Percentiles rank a stretch among this genome's conserved stretches.
Evolutionary conservation across 2,888 invertebrate genomes (phyloP).

Genomic region (Drosophila anomelani): DNA sequence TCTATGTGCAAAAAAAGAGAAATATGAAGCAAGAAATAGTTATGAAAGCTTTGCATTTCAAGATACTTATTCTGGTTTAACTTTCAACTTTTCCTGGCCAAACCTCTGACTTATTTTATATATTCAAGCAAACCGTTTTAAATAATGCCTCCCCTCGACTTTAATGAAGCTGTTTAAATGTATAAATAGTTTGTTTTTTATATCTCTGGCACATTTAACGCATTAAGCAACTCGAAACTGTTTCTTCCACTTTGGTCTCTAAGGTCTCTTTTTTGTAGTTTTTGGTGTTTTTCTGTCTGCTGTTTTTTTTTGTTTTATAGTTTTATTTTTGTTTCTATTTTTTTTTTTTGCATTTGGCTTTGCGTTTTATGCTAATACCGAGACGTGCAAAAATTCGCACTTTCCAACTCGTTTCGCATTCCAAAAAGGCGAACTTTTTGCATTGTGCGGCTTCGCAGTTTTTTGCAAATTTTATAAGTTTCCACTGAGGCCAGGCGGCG

Average conservation of each 20-base stretch:
- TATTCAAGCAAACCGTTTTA: not conserved
- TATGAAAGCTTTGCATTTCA: not conserved
- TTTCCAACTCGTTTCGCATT: conserved; percentile 75
- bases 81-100: not conserved
- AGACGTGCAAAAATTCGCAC: conserved; percentile 83
- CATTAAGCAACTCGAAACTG: conserved; percentile 10
- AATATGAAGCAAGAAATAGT: too few species aligned
- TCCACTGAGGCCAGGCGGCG: conserved; percentile 22
- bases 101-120: not conserved
- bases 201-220: conserved; percentile 13
- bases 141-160: not conserved
- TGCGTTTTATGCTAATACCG: conserved; percentile 64
- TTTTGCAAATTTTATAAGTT: conserved; percentile 55
- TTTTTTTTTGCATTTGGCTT: conserved; percentile 24
- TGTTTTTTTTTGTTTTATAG: conserved; percentile 13
- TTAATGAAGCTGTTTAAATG: conserved; percentile 35
- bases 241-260: conserved; percentile 13
- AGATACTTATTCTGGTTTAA: not conserved
- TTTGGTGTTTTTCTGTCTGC: conserved; percentile 19
- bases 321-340: conserved; percentile 25
- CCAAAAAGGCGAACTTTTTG: conserved; percentile 37
- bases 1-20: not conserved
- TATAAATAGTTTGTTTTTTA: conserved; percentile 26
- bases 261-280: conserved; percentile 38
- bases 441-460: conserved; percentile 27